Evolutionary conservation across 2,113 vertebrate species (phyloP).

Genomic region (Ochotona curzoniae): DNA sequence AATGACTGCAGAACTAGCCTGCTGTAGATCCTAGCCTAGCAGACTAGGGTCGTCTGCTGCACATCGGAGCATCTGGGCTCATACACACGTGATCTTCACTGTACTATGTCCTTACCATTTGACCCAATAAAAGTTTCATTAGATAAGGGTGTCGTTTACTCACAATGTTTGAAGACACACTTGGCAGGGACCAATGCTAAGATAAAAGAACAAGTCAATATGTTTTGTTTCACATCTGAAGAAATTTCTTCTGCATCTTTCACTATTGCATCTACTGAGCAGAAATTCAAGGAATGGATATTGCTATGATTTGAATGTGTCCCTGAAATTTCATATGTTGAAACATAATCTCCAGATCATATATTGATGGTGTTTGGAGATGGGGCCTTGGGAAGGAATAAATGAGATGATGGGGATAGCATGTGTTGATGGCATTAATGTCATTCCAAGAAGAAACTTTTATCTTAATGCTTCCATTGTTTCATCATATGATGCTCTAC

Average conservation of each 20-base stretch:
- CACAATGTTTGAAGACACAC: neutral
- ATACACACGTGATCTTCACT: neutral
- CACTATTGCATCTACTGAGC: neutral
- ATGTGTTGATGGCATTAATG: too few relatives aligned
- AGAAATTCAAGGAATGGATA: neutral
- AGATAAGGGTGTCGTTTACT: neutral
- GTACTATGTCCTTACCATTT: neutral
- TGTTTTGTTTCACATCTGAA: neutral
- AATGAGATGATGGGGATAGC: too few relatives aligned
- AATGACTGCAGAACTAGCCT: neutral
- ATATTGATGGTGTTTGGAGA: too few relatives aligned
- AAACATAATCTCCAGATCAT: too few relatives aligned
- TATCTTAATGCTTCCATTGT: too few relatives aligned
- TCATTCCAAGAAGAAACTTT: too few relatives aligned
- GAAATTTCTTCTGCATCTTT: neutral
- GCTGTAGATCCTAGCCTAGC: too few relatives aligned
- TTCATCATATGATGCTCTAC: too few relatives aligned
- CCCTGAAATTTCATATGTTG: too few relatives aligned
- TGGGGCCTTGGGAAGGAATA: too few relatives aligned
- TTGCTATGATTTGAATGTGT: too few relatives aligned
- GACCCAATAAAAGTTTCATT: neutral
- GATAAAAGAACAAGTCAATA: neutral
- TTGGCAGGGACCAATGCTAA: neutral
- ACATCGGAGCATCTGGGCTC: neutral
- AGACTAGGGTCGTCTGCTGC: neutral